Base-by-base conservation (phyloP, 2,113 vertebrate species). In the Abramis brama region DNA sequence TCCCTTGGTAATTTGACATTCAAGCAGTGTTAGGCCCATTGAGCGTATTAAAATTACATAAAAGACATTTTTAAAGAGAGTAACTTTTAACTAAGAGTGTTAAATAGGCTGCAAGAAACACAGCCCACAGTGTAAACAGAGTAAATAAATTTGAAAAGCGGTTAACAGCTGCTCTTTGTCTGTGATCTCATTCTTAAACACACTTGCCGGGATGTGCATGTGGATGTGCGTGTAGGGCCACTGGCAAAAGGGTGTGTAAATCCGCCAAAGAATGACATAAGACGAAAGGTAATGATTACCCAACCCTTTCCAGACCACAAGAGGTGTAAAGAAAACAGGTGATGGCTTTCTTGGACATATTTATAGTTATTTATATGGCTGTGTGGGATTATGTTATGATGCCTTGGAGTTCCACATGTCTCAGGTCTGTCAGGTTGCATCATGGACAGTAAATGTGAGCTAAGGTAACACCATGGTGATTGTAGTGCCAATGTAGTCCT, bases 341-440 rank as follows among this genome's bases (percentile, higher is more conserved):
- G 33, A 45, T 45, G 4, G n/a, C 25, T 82, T 25, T 19, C 60
- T 82, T 27, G 17, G 17, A 11, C 2, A 4, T 15, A 82, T 82
- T 70, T 70, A 64, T 80, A 80, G 59, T 45, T 27, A 25, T 80
- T 64, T 43, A 62, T 47, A 68, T 68, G 60, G 43, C 79, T 66
- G 60, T 60, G n/a, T 81, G 80, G 64, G 80, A 52, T 82, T 82
- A 52, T 70, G 47, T 70, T 68, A 70, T 43, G 47, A 57, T n/a
- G 81, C 17, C 66, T 55, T 45, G 39, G 17, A 21, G 43, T 12
- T 47, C 33, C 57, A 43, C 55, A 6, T 1, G 21, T 36, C 6
- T 79, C 5, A 45, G 39, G n/a, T 80, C 39, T 66, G n/a, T 47
- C 36, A 25, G 39, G 79, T 19, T 81, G 64, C 23, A 36, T 57